Base-by-base conservation (phyloP, 2,888 invertebrate genomes). In the Mycalesis mineus region DNA sequence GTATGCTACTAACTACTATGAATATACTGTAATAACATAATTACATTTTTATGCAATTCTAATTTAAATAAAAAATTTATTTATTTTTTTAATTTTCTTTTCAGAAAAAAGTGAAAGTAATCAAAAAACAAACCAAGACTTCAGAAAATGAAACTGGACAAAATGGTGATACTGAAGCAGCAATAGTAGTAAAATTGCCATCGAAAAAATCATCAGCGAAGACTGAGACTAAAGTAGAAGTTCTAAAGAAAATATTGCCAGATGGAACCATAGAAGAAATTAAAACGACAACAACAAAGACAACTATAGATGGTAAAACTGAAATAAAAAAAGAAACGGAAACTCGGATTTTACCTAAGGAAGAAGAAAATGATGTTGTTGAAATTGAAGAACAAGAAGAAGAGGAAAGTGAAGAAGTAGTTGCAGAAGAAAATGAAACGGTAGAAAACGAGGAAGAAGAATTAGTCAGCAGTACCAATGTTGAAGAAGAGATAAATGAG, bases 141-240 rank as follows among this genome's bases (percentile, higher is more conserved):
- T 33, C 65, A 7, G 68, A 72, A 58, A 72, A 68, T 55, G 77
- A 80, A 68, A 81, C 80, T 31, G 74, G 78, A 55, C 78, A 81
- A 68, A 88, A 87, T 72, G 85, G 83, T 42, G 77, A 84, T 17
- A 65, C 73, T 33, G 84, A 87, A 64, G 78, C 85, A 44, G 83
- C 79, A 59, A 66, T 88, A 62, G 80, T 82, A 44, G 77, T 88
- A 0, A 87, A 83, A 65, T 62, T 88, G 44, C 86, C 89, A 4
- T 61, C 80, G 1, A 88, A 87, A 63, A 85, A 85, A 62, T 77
- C 84, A 9, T 80, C 77, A 48, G 84, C 83, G 4, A 88, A 83
- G 73, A 86, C 83, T 51, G 88, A 88, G 67, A 89, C 88, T 39
- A 81, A 82, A 66, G 86, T 89, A 15, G 88, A 89, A 72, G 80